A percentile compares a stretch with the other conserved stretches of the same genome.
phyloP scores from a whole-genome alignment of 2,888 invertebrate genomes.

The Leptinotarsa haldemani region DNA sequence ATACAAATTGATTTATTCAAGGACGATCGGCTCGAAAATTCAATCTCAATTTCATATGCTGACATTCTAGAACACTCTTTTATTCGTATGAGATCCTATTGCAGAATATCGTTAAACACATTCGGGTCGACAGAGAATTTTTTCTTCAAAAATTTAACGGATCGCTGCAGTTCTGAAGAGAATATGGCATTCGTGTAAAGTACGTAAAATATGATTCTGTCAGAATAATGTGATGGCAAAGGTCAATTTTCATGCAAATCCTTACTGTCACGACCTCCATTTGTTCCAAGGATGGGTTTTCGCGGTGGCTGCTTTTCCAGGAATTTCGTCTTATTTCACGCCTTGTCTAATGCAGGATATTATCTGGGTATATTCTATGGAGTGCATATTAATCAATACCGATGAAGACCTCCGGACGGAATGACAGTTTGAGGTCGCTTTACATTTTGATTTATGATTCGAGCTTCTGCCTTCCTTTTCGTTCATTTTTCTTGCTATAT shows the following conservation, averaged over 20 bases:
- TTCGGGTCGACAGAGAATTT: not conserved
- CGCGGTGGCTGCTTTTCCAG: conserved; percentile 40
- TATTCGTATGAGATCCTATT: not conserved
- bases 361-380: conserved; percentile 36
- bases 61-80: not conserved
- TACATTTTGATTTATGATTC: conserved; percentile 53
- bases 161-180: conserved; percentile 32
- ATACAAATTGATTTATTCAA: too few species aligned
- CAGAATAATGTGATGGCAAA: conserved; percentile 46
- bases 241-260: conserved; percentile 63
- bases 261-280: conserved; percentile 58
- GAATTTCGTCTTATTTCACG: conserved; percentile 60
- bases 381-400: conserved; percentile 61
- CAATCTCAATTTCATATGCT: too few species aligned
- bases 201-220: conserved; percentile 43
- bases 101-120: not conserved
- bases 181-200: conserved; percentile 40
- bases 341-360: conserved; percentile 56
- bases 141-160: conserved; percentile 27
- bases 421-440: conserved; percentile 54
- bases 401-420: conserved; percentile 56
- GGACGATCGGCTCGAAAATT: too few species aligned
- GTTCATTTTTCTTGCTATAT: conserved; percentile 40
- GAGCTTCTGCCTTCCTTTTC: conserved; percentile 28
- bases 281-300: conserved; percentile 55